Evolutionary conservation across 2,888 invertebrate genomes (phyloP).

Genomic region (Acanthoscelides obtectus): DNA sequence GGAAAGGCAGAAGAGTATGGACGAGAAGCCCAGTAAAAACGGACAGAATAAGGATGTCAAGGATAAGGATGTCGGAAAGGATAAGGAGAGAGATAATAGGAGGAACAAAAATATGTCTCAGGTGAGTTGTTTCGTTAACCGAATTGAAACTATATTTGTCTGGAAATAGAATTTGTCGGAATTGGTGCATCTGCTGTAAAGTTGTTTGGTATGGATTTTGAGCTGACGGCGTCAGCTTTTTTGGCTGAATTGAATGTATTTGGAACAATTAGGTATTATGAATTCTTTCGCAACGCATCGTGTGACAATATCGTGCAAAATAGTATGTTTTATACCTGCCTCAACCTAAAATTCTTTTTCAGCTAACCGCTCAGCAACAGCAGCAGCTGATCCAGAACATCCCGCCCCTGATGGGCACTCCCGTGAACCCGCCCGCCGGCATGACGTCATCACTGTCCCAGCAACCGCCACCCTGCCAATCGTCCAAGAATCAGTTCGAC

Average conservation of each 20-base stretch:
- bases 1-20: constrained; percentile 49
- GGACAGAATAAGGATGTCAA: constrained; percentile 18
- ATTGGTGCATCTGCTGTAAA: too few species aligned
- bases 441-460: constrained; percentile 30
- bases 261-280: too few species aligned
- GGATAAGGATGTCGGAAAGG: constrained; percentile 21
- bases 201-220: too few species aligned
- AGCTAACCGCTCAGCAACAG: neutral
- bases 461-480: constrained; percentile 2
- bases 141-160: too few species aligned
- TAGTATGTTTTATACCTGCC: too few species aligned
- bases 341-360: neutral
- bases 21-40: constrained; percentile 37
- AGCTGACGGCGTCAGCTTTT: too few species aligned
- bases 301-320: too few species aligned
- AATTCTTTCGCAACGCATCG: too few species aligned
- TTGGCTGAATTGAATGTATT: too few species aligned
- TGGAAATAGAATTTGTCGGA: too few species aligned
- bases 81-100: constrained; percentile 26
- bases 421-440: constrained; percentile 49
- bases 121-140: neutral
- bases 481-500: constrained; percentile 36
- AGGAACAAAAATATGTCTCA: neutral
- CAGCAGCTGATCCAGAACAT: constrained; percentile 43
- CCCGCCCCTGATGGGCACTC: constrained; percentile 50